These are phyloP conservation scores for Trichogramma evanescens DNA, from an alignment of 2,888 invertebrate species.

Conservation along the genomic window DNA sequence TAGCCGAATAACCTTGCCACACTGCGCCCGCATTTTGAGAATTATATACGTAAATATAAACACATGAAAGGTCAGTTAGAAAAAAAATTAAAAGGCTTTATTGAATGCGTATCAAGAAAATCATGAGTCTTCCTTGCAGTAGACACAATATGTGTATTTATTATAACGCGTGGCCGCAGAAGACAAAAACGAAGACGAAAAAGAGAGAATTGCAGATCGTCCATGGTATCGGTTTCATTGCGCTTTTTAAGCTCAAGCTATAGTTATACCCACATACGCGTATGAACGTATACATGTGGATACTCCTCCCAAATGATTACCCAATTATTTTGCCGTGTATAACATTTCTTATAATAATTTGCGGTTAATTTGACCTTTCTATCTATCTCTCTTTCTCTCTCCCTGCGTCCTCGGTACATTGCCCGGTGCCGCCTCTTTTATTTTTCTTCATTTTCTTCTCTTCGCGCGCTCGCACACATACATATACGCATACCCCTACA, in stretches of 20 bases:
- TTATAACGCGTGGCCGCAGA: too few relatives aligned
- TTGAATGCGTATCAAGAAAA: slow-evolving; percentile 17
- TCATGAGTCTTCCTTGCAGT: background rate
- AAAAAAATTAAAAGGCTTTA: slow-evolving; percentile 16
- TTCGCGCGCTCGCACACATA: background rate
- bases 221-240: too few relatives aligned
- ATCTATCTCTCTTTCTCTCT: background rate
- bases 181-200: too few relatives aligned
- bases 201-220: too few relatives aligned
- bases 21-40: too few relatives aligned
- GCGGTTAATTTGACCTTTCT: slow-evolving; percentile 17
- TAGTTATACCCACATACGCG: too few relatives aligned
- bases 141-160: background rate
- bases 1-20: too few relatives aligned
- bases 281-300: too few relatives aligned
- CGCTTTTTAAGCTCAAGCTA: too few relatives aligned
- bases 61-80: too few relatives aligned
- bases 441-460: slow-evolving; percentile 9
- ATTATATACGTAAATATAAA: too few relatives aligned
- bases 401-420: background rate
- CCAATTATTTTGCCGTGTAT: slow-evolving; percentile 21
- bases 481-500: background rate
- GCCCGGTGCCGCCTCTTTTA: background rate
- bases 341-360: slow-evolving; percentile 23
- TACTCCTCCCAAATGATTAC: slow-evolving; percentile 15